A percentile compares a stretch with the other conserved stretches of the same genome.
Conservation (phyloP, 2,888 invertebrate genomes). For the Thecocarcelia acutangulata region DNA sequence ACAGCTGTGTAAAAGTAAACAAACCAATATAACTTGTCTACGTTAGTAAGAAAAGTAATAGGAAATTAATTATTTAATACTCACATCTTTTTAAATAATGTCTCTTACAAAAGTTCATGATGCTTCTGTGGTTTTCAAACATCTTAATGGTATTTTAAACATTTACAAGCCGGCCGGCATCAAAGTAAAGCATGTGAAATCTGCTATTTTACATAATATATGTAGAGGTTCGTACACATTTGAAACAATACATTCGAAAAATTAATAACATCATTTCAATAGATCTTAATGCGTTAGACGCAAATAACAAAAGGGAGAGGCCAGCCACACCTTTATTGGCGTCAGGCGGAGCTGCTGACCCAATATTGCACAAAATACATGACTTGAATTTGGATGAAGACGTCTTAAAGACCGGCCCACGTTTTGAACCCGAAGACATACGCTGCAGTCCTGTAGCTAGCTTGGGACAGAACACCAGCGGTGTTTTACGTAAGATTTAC, state of each 20-base stretch:
- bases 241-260: neutral
- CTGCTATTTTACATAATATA: conserved; percentile 84
- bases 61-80: neutral
- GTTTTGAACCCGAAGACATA: conserved; percentile 87
- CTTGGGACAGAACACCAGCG: conserved; percentile 86
- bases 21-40: neutral
- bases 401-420: conserved; percentile 88
- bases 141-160: conserved; percentile 88
- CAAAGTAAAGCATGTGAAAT: conserved; percentile 83
- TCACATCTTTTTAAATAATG: conserved; percentile 70
- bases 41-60: neutral
- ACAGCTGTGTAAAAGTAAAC: too few species aligned
- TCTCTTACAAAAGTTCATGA: conserved; percentile 78
- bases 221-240: conserved; percentile 84
- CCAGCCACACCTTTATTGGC: conserved; percentile 82
- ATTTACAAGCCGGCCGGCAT: conserved; percentile 89
- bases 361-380: conserved; percentile 83
- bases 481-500: conserved; percentile 85
- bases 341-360: conserved; percentile 84
- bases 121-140: conserved; percentile 85
- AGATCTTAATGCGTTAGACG: conserved; percentile 55
- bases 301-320: conserved; percentile 82
- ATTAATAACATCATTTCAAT: neutral
- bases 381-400: conserved; percentile 87
- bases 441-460: conserved; percentile 84